These are phyloP conservation scores for Elephas maximus DNA, from an alignment of 2,113 vertebrate species.

Conservation along the genomic window DNA sequence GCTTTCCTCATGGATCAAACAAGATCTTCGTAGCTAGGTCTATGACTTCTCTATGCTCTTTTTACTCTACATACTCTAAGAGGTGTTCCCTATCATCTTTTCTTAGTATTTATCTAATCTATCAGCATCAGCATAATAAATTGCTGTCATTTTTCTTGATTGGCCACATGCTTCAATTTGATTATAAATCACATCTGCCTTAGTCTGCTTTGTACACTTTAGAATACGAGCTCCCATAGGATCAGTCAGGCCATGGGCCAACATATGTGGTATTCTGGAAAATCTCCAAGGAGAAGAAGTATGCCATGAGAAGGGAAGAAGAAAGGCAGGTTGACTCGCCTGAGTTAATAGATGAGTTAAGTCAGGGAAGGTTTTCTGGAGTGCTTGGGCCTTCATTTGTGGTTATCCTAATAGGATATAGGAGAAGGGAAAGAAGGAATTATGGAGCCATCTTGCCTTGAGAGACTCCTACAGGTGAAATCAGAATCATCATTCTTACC, in stretches of 20 bases:
- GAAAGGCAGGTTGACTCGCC: background rate
- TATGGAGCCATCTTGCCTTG: background rate
- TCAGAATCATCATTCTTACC: constrained; percentile 18
- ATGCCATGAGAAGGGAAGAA: background rate
- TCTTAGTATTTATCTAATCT: background rate
- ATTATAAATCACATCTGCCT: background rate
- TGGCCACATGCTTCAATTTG: background rate
- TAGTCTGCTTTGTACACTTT: background rate
- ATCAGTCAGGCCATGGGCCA: background rate
- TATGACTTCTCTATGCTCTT: background rate
- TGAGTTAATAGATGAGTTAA: background rate
- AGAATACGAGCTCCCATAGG: background rate
- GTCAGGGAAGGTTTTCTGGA: background rate
- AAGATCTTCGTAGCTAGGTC: background rate
- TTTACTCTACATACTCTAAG: background rate
- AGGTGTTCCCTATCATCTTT: background rate
- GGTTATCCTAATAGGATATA: background rate
- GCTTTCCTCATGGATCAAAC: background rate
- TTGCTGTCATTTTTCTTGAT: background rate
- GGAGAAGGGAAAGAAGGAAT: background rate
- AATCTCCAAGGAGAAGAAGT: background rate
- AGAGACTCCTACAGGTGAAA: background rate
- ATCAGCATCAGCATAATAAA: background rate
- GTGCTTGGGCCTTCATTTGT: background rate
- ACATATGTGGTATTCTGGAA: background rate